Percentiles rank a stretch among this genome's conserved stretches.
Evolutionary conservation across 2,113 vertebrate genomes (phyloP).

Genomic region (Lagopus leucura): DNA sequence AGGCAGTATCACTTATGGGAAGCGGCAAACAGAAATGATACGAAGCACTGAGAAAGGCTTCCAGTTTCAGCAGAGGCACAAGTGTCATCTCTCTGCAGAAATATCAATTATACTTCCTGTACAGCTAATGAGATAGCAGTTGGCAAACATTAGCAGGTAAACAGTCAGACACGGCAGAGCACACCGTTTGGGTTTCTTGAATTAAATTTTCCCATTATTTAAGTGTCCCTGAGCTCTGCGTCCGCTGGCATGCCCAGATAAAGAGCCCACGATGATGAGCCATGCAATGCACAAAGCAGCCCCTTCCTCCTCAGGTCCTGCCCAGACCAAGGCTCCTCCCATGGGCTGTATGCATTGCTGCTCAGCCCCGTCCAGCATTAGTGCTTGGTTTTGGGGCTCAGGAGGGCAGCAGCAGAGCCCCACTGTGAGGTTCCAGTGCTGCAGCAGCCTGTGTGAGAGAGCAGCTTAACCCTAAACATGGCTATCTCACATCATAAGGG

Average conservation of each 20-base stretch:
- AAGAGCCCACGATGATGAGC: not conserved
- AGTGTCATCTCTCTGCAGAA: constrained; percentile 66
- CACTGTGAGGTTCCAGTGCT: not conserved
- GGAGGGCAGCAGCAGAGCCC: not conserved
- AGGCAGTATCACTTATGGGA: constrained; percentile 59
- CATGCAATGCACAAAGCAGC: not conserved
- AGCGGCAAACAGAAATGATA: constrained; percentile 27
- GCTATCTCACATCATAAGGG: not conserved
- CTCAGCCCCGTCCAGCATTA: not conserved
- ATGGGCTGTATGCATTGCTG: not conserved
- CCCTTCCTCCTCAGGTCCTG: not conserved
- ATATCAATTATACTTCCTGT: constrained; percentile 71
- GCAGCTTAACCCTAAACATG: not conserved
- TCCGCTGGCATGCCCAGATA: not conserved
- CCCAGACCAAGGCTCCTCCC: not conserved
- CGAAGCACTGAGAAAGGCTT: constrained; percentile 33
- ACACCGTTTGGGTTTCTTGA: not conserved
- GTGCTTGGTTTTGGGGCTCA: not conserved
- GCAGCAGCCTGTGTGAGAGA: not conserved
- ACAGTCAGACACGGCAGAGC: constrained; percentile 52
- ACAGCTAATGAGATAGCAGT: constrained; percentile 64
- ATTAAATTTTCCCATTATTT: not conserved
- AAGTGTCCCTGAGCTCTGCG: not conserved
- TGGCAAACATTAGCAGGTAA: constrained; percentile 70
- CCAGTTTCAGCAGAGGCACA: constrained; percentile 34